These are phyloP conservation scores for Zootoca vivipara DNA, from an alignment of 2,113 vertebrate species.

Conservation along the genomic window DNA sequence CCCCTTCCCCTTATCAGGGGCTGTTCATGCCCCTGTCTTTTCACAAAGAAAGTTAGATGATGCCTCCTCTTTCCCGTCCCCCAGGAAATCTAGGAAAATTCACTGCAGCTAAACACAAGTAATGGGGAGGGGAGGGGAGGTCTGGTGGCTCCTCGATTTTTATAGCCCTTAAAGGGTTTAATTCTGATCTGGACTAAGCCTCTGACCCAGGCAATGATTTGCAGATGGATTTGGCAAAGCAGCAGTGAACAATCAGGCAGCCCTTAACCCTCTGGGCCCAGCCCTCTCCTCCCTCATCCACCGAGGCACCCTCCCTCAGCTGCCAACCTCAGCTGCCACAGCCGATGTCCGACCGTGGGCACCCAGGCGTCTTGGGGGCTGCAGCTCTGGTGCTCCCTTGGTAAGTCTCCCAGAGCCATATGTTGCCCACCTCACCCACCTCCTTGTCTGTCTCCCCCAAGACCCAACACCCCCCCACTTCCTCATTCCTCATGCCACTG, in stretches of 20 bases:
- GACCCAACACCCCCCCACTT: neutral
- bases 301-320: neutral
- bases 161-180: slow-evolving; percentile 7
- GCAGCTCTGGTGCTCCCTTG: neutral
- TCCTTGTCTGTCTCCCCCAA: neutral
- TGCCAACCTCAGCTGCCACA: neutral
- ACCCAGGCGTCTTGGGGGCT: neutral
- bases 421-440: neutral
- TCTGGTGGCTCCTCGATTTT: neutral
- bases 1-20: neutral
- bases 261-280: neutral
- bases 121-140: neutral
- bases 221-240: slow-evolving; percentile 30
- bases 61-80: neutral
- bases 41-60: neutral
- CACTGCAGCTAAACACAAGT: neutral
- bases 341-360: no score
- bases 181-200: slow-evolving; percentile 29
- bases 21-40: neutral
- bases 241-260: neutral
- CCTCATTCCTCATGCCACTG: neutral
- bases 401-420: neutral
- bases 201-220: slow-evolving; percentile 12
- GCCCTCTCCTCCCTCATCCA: no score
- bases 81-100: neutral